Base-by-base conservation (phyloP, 2,888 invertebrate genomes). In the Exephanes ischioxanthus region DNA sequence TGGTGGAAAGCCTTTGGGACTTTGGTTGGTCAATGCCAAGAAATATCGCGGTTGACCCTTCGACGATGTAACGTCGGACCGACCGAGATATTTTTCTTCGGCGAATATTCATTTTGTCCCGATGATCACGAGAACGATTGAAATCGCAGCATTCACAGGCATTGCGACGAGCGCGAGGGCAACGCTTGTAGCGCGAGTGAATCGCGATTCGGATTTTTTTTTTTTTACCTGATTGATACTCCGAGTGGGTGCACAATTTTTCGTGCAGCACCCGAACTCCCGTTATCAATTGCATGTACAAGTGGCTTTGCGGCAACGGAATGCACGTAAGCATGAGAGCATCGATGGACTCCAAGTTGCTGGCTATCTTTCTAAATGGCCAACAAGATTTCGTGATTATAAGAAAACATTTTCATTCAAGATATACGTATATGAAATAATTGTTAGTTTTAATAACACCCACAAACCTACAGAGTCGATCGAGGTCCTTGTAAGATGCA, bases 271-370 rank as follows among this genome's bases (percentile, higher is more conserved):
- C 93, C 73, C 93, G 91, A 2, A 95, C 90, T 0, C 95, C 95
- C 67, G 93, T 91, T 16, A 94, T 91, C 30, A 95, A 89, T 86
- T 94, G 94, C 83, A 94, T 91, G 71, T 95, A 95, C 19, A 95
- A 92, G 90, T 95, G 94, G n/a, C 93, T 93, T 1, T 92, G 87
- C 45, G 93, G 89, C 26, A 94, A 87, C 5, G 94, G 91, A 9
- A 86, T 90, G 86, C 95, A 95, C 7, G 92, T 92, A 70, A 91
- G 88, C 78, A 94, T 91, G 78, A 94, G 94, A 14, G 89, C 84
- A 19, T 94, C 92, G 22, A 95, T 94, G 58, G 92, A 93, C 4
- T 89, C 89, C 41, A 95, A 90, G n/a, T 93, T 93, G 33, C 91
- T 90, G 4, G 87, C 76, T 19, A 94, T 88, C 86, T 91, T 90